Evolutionary conservation across 2,797 vertebrate genomes (phyloP).

Genomic region (Pterois miles): DNA sequence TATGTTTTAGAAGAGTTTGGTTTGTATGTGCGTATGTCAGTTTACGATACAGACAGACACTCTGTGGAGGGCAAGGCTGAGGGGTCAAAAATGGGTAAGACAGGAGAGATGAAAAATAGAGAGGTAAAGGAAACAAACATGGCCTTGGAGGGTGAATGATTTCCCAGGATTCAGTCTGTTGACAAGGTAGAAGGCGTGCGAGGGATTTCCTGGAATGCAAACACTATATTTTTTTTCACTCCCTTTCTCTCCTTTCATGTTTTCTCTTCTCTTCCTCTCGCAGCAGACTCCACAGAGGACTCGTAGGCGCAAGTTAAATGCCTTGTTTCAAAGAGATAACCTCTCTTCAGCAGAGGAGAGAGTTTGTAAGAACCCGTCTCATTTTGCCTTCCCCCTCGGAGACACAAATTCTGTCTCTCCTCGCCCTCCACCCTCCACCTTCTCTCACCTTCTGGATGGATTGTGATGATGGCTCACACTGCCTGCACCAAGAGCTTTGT

Average conservation of each 20-base stretch:
- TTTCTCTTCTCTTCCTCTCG: slow-evolving; percentile 11
- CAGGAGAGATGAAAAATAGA: slow-evolving; percentile 17
- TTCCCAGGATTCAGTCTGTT: slow-evolving; percentile 60
- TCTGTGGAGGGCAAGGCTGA: slow-evolving; percentile 19
- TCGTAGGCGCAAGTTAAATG: slow-evolving; percentile 53
- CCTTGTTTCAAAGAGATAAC: slow-evolving; percentile 64
- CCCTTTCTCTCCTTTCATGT: slow-evolving; percentile 19
- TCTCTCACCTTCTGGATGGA: slow-evolving; percentile 47
- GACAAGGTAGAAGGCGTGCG: slow-evolving; percentile 34
- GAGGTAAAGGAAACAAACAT: slow-evolving; percentile 37
- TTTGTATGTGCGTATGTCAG: background rate
- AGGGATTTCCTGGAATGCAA: slow-evolving; percentile 62
- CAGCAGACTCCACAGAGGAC: slow-evolving; percentile 39
- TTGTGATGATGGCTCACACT: slow-evolving; percentile 45
- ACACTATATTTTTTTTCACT: slow-evolving; percentile 22
- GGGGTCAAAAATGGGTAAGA: slow-evolving; percentile 21
- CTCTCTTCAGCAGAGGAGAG: slow-evolving; percentile 51
- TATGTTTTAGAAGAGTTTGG: background rate
- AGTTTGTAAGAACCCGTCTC: slow-evolving; percentile 48
- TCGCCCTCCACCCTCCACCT: background rate
- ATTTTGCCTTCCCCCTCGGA: slow-evolving; percentile 42
- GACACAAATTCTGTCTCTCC: slow-evolving; percentile 16
- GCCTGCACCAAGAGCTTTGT: slow-evolving; percentile 42
- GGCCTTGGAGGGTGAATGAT: slow-evolving; percentile 30
- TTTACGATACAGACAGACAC: background rate